phyloP scores from a whole-genome alignment of 1,140 invertebrate genomes.

The Meteorus sp. region DNA sequence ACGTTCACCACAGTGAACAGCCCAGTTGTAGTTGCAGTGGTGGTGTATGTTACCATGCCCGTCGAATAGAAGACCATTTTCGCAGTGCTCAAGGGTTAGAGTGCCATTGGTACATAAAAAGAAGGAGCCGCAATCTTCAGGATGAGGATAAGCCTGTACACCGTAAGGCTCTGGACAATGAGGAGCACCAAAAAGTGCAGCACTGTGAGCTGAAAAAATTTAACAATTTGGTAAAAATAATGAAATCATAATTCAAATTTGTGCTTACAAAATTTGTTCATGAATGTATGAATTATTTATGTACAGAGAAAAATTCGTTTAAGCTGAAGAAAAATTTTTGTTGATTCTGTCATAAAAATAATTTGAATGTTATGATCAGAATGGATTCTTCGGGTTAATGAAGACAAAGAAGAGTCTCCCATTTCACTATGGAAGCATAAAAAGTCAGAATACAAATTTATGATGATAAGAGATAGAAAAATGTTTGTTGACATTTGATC shows the following conservation, averaged over 20 bases:
- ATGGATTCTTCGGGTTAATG: too few relatives aligned
- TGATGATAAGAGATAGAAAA: too few relatives aligned
- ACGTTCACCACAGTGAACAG: constrained; percentile 83
- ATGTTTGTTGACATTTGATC: too few relatives aligned
- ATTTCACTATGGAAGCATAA: too few relatives aligned
- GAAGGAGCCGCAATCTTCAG: constrained; percentile 82
- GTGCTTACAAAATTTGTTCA: constrained; percentile 28
- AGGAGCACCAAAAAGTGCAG: constrained; percentile 45
- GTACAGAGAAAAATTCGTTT: too few relatives aligned
- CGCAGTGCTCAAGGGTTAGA: constrained; percentile 84
- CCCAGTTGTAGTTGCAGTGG: constrained; percentile 94
- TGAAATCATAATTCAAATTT: constrained; percentile 6
- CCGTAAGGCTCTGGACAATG: constrained; percentile 71
- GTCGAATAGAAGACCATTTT: constrained; percentile 89
- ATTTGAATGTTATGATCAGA: too few relatives aligned
- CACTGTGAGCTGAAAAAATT: constrained; percentile 37
- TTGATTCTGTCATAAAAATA: too few relatives aligned
- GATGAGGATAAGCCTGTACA: constrained; percentile 79
- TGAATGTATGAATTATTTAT: too few relatives aligned
- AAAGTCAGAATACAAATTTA: too few relatives aligned
- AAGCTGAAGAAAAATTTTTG: too few relatives aligned
- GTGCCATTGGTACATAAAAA: constrained; percentile 91
- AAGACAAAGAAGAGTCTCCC: too few relatives aligned
- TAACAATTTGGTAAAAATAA: constrained; percentile 13
- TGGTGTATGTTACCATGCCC: constrained; percentile 86